Evolutionary conservation across 2,797 vertebrate species (phyloP), one percentile per base, ranked within the genome.

Genomic region (Acomys russatus): DNA sequence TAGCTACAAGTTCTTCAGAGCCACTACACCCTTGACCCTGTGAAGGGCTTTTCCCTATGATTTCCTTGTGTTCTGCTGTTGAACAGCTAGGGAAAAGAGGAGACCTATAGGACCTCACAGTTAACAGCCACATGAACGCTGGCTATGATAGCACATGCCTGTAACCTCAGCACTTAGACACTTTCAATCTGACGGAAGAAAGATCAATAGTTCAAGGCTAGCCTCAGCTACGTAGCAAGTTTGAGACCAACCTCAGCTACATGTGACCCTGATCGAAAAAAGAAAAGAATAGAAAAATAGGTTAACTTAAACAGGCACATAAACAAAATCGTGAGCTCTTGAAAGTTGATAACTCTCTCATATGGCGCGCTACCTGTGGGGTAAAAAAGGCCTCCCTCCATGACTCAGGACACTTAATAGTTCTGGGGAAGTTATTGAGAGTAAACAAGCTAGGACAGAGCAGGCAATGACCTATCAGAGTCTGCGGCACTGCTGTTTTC

Each of bases 1-100:
- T 98, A 98, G 98, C 98, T 96, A 94, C 98, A 98, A 98, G 98
- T 97, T 98, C 98, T 98, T 98, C 96, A 98, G 98, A 98, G 98
- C 98, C 92, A 96, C 98, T 98, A 97, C 96, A 98, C 97, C 97
- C 98, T 97, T 96, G 98, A 78, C 95, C 87, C 95, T 98, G 85
- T 20, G 28, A 6, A 49, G 56, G 56, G 97, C 98, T 98, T 98
- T 98, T 97, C 98, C 99, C 99, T 98, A 98, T 97, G 98, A 98
- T 97, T 97, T 98, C 98, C 98, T 98, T 98, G 96, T 94, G 98
- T 98, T 98, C 98, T 98, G 98, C 98, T 97, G 98, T 97, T 98
- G 98, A 98, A 98, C 97, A 97, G 98, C 98, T 98, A 98, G 97
- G 96, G 96, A 87, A 98, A 97, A 98, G 98, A 98, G 97, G 98